Evolutionary conservation across 2,113 vertebrate genomes (phyloP), one percentile per base, ranked within the genome.

Genomic region (Mirza zaza): DNA sequence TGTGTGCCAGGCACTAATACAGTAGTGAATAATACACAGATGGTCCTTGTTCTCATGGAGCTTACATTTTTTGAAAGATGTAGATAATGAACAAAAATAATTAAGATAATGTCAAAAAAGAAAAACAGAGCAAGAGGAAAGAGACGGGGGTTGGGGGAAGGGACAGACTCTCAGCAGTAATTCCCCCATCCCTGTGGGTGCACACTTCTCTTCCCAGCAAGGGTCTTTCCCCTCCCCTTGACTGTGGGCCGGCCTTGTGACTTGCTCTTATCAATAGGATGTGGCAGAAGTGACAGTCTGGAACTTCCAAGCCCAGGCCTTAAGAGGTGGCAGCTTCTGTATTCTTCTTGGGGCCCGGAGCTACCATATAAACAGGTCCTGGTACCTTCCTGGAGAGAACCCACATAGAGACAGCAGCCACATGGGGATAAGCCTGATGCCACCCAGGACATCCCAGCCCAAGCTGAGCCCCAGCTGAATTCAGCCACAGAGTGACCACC

Each of bases 21-120:
- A 39, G 1, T 11, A 21, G 42, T 15, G 25, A 39, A 25, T 11
- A 32, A 65, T 27, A 42, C 15, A 29, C 17, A 57, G 36, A 25
- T 21, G 45, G 11, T 6, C 20, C 48, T 67, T 48, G 13, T 27
- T 21, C 5, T 67, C 5, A 0, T 27, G 42, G n/a, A n/a, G 13
- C 50, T 88, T 83, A 42, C 57, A 80, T 27, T 45, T 79, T 90
- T 63, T 18, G 13, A 71, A 36, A 77, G 2, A 89, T 36, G 25
- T 3, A 79, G 34, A 79, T 42, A 77, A 20, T 34, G 17, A 68
- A 59, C 17, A 18, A 86, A 91, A 95, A 50, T 81, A 36, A 27
- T 52, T 34, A 68, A 82, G 90, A 61, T 83, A n/a, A 79, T 61
- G 21, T 45, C 91, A 52, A 73, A 87, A 67, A 34, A 52, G 25